phyloP scores from a whole-genome alignment of 2,797 vertebrate species.

The Rhadinocentrus ornatus region DNA sequence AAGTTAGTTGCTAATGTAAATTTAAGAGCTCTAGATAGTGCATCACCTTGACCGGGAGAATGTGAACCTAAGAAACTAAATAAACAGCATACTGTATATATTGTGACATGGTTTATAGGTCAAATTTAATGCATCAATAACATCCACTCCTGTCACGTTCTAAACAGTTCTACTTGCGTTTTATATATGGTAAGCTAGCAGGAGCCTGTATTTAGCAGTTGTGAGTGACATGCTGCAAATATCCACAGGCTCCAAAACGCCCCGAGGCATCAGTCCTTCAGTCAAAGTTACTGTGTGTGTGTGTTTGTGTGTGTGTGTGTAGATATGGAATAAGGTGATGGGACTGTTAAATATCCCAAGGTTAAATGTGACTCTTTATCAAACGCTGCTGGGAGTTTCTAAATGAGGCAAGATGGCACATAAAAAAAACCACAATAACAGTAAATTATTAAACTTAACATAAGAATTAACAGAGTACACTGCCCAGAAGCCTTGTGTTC shows the following conservation, averaged over 20 bases:
- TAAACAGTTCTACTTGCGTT: conserved; percentile 54
- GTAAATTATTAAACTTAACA: conserved; percentile 5
- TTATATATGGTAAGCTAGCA: conserved; percentile 57
- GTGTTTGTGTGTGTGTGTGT: conserved; percentile 4
- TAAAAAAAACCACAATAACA: conserved; percentile 5
- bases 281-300: conserved; percentile 37
- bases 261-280: conserved; percentile 58
- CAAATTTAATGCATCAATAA: not conserved
- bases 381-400: conserved; percentile 17
- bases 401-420: conserved; percentile 12
- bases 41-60: conserved; percentile 26
- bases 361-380: conserved; percentile 44
- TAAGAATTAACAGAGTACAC: conserved; percentile 1
- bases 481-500: not conserved
- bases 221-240: conserved; percentile 56
- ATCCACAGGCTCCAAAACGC: conserved; percentile 67
- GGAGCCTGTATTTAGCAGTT: conserved; percentile 63
- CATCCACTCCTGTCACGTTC: conserved; percentile 35
- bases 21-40: conserved; percentile 28
- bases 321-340: conserved; percentile 32
- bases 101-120: not conserved
- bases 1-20: conserved; percentile 46
- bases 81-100: conserved; percentile 7
- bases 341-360: conserved; percentile 47
- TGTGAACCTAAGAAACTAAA: conserved; percentile 2